Base-by-base conservation (phyloP, 2,888 invertebrate species). In the Epiperipatus broadwayi region DNA sequence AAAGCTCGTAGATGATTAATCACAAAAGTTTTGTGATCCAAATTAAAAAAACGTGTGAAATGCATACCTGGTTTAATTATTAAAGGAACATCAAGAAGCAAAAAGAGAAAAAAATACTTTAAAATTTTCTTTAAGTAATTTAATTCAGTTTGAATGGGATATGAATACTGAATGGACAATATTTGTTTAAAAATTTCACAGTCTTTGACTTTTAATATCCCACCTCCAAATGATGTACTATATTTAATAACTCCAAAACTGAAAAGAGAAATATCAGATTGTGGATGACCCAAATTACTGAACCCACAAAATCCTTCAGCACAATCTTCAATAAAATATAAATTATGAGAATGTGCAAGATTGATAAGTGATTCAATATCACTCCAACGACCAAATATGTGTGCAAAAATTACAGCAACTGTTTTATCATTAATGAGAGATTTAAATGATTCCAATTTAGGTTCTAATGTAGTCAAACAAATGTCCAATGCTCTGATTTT, bases 181-280 rank as follows among this genome's bases (percentile, higher is more conserved):
- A 60, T 59, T 31, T 49, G 43, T 8, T 43, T 18, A 31, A 48
- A 53, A 4, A 56, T 21, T 3, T 43, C 37, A 20, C 38, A 21
- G 41, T 55, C 51, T 33, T 46, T 48, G 1, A 60, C 46, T 47
- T 58, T 58, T 2, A 53, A 54, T 16, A 60, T 49, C 14, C 52
- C 54, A 12, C 60, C 60, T 16, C 59, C 59, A 40, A 59, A 56
- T 1, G 57, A 49, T 1, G 59, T 58, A 35, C 43, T 53, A 37
- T 49, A 53, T 44, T 60, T 60, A 20, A 60, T 59, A 14, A 54
- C 47, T 5, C 60, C 59, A 44, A 60, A 60, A 46, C 59, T 59
- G 44, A 59, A 60, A 7, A 60, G 42, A 4, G 50, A 39, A 1
- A 60, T 28, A 41, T 60, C 59, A 8, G 54, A 47, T 8, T 47